These are phyloP conservation scores for Eledone cirrhosa DNA, from an alignment of 2,888 invertebrate species.

Conservation along the genomic window DNA sequence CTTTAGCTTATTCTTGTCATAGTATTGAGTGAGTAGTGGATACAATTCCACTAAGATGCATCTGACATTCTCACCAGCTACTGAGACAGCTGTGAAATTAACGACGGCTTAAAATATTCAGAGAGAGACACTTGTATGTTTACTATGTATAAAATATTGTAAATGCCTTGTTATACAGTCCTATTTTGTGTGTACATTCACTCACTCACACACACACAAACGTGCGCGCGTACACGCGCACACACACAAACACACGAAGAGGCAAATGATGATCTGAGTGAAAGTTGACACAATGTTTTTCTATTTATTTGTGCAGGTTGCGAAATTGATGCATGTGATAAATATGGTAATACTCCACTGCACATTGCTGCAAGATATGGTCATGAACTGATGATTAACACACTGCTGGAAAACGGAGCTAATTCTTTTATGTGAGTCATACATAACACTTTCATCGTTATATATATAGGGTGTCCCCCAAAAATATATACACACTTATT, in stretches of 20 bases:
- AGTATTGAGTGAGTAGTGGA: too few species aligned
- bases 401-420: slow-evolving; percentile 70
- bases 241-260: background rate
- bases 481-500: too few species aligned
- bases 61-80: too few species aligned
- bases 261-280: background rate
- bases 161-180: too few species aligned
- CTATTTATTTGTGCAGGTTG: slow-evolving; percentile 62
- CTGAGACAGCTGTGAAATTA: too few species aligned
- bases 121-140: too few species aligned
- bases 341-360: slow-evolving; percentile 73
- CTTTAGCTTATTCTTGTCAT: too few species aligned
- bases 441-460: background rate
- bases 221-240: background rate
- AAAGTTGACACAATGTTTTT: background rate
- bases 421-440: slow-evolving; percentile 68
- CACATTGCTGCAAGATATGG: slow-evolving; percentile 75
- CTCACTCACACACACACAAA: background rate
- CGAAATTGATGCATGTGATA: slow-evolving; percentile 71
- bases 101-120: too few species aligned
- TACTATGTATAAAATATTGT: too few species aligned
- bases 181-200: too few species aligned
- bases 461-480: background rate
- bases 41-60: too few species aligned
- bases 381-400: slow-evolving; percentile 71